These are phyloP conservation scores for Odontothrips loti DNA, from an alignment of 2,888 invertebrate genomes.

Conservation along the genomic window DNA sequence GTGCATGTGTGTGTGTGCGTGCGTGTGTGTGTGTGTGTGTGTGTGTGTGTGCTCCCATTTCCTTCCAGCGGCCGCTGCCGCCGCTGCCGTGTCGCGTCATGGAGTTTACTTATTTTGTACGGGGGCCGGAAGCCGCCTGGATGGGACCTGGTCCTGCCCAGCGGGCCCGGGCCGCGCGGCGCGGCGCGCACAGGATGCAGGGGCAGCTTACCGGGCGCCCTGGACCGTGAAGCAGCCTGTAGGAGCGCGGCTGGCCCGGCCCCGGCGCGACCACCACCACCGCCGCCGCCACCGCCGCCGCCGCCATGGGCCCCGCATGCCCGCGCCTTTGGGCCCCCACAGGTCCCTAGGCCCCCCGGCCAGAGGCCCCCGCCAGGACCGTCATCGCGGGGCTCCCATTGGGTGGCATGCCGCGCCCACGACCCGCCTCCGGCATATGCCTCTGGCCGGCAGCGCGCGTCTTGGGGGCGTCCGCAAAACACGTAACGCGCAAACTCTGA, in stretches of 20 bases:
- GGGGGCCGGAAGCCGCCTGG: too few species aligned
- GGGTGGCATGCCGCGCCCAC: neutral
- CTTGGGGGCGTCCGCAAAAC: too few species aligned
- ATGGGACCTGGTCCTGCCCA: neutral
- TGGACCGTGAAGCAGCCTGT: slow-evolving; percentile 6
- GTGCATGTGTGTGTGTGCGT: neutral
- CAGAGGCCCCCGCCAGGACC: neutral
- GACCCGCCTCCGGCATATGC: too few species aligned
- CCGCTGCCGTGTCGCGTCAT: neutral
- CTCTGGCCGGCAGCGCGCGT: too few species aligned
- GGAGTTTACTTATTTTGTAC: neutral
- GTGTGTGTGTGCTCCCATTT: neutral
- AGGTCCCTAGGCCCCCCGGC: neutral
- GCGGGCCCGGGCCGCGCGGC: neutral
- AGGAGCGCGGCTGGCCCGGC: neutral
- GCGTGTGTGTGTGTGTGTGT: neutral
- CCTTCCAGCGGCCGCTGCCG: neutral
- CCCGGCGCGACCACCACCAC: neutral
- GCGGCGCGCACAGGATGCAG: neutral
- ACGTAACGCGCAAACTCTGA: too few species aligned
- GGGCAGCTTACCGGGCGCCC: neutral
- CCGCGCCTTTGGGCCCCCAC: neutral
- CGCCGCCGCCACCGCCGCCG: neutral
- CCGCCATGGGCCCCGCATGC: neutral
- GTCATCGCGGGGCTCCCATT: neutral